Conservation (phyloP, 1,140 invertebrate genomes). For the Heliconius nattereri region DNA sequence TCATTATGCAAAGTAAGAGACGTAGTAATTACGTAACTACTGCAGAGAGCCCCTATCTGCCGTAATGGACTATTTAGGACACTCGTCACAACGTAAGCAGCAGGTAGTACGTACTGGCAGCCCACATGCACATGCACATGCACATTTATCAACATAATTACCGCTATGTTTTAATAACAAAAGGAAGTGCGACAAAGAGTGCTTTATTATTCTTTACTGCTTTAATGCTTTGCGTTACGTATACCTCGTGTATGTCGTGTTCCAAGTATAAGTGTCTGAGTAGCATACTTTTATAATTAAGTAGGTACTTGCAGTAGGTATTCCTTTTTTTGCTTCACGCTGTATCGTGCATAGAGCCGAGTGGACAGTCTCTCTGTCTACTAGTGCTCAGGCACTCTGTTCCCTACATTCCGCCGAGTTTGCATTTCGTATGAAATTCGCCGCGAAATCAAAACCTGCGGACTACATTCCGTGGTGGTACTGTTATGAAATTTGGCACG, state of each 20-base stretch:
- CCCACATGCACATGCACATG: background rate
- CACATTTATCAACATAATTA: background rate
- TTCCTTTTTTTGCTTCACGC: too few relatives aligned
- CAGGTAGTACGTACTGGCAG: background rate
- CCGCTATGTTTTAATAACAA: background rate
- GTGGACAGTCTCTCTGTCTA: too few relatives aligned
- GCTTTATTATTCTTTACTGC: background rate
- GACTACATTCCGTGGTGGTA: too few relatives aligned
- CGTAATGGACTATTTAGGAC: constrained; percentile 2
- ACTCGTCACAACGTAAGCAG: background rate
- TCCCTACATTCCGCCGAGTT: too few relatives aligned
- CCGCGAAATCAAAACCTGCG: too few relatives aligned
- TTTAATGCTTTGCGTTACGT: background rate
- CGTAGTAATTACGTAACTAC: background rate
- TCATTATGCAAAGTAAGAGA: constrained; percentile 7
- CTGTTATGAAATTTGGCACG: too few relatives aligned
- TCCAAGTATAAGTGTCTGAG: background rate
- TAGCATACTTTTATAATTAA: too few relatives aligned
- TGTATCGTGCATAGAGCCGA: too few relatives aligned
- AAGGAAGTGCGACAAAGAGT: background rate
- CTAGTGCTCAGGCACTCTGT: too few relatives aligned
- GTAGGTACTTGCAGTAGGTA: too few relatives aligned
- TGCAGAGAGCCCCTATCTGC: background rate
- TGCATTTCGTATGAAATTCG: too few relatives aligned
- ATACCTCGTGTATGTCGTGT: background rate